Percentiles rank a stretch among this genome's conserved stretches.
These are phyloP conservation scores for Mormyrus iriodes DNA, from an alignment of 2,113 vertebrate genomes.

Conservation along the genomic window DNA sequence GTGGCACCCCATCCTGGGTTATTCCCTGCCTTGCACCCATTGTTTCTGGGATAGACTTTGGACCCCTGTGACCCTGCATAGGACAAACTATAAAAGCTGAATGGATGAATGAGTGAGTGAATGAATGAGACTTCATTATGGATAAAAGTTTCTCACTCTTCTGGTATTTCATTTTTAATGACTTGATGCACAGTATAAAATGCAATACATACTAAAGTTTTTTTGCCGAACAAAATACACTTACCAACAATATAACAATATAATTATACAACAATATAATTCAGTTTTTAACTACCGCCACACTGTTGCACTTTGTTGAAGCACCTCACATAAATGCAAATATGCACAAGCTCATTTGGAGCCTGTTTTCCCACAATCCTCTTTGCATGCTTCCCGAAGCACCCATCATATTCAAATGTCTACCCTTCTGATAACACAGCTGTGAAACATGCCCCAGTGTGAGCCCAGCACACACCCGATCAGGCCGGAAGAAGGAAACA, in stretches of 20 bases:
- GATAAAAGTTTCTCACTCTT: neutral
- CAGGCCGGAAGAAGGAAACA: neutral
- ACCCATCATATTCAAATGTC: slow-evolving; percentile 3
- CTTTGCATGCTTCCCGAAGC: neutral
- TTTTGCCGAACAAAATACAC: neutral
- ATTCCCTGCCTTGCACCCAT: neutral
- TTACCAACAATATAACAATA: neutral
- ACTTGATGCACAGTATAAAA: neutral
- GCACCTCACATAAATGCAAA: neutral
- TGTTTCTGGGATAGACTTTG: neutral
- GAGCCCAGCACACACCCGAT: neutral
- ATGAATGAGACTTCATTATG: neutral
- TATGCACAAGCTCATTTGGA: neutral
- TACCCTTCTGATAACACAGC: neutral
- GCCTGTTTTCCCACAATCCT: neutral
- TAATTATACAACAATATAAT: neutral
- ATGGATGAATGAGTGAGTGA: neutral
- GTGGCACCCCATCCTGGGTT: neutral
- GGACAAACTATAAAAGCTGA: neutral
- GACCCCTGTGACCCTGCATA: neutral
- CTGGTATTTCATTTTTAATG: neutral
- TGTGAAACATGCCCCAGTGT: neutral
- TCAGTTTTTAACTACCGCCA: neutral
- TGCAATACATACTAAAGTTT: neutral
- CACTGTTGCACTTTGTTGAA: neutral